Conservation (phyloP, 2,797 vertebrate species). For the Rhynchotus rufescens region DNA sequence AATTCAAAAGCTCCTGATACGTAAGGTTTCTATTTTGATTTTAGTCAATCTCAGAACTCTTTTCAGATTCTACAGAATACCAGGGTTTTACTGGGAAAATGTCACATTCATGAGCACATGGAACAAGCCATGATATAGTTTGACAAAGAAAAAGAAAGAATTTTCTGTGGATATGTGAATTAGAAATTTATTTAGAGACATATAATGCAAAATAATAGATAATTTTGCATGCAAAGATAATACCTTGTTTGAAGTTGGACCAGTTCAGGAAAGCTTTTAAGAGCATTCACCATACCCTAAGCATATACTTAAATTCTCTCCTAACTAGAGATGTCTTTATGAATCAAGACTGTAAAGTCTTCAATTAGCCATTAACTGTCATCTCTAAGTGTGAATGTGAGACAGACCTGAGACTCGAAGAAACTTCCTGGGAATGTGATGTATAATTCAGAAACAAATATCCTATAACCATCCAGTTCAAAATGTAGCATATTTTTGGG, state of each 20-base stretch:
- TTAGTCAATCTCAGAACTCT: not conserved
- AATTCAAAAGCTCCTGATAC: not conserved
- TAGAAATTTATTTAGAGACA: conserved; percentile 1
- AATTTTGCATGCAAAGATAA: not conserved
- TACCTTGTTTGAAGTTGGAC: not conserved
- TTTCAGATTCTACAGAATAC: not conserved
- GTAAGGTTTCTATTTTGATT: not conserved
- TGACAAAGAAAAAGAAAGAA: not conserved
- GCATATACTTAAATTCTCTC: not conserved
- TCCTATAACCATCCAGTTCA: not conserved
- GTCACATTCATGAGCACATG: not conserved
- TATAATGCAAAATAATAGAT: not conserved
- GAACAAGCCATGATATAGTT: not conserved
- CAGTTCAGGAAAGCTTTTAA: not conserved
- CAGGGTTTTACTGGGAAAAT: not conserved
- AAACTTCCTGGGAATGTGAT: not conserved
- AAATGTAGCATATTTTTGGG: not conserved
- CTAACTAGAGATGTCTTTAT: not conserved
- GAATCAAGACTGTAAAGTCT: not conserved
- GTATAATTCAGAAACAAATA: not conserved
- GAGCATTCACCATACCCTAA: not conserved
- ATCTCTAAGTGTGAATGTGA: not conserved
- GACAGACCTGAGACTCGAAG: not conserved
- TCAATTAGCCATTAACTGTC: not conserved
- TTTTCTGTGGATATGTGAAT: not conserved